phyloP scores from a whole-genome alignment of 2,888 invertebrate species.

The Strigamia crassipes region DNA sequence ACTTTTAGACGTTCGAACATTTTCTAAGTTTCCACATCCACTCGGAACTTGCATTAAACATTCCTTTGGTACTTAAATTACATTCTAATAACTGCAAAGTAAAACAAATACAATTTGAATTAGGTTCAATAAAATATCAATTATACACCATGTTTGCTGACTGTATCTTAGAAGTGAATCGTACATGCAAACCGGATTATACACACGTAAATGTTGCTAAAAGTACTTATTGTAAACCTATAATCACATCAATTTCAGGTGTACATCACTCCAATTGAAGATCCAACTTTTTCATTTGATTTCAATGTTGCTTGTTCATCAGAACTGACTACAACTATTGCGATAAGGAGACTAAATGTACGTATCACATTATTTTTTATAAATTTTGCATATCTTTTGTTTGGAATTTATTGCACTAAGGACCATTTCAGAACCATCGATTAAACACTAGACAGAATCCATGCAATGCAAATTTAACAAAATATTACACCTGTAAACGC shows the following conservation, averaged over 20 bases:
- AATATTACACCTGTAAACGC: neutral
- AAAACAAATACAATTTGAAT: no score
- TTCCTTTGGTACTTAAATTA: no score
- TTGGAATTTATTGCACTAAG: no score
- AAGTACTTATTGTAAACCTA: neutral
- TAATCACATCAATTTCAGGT: neutral
- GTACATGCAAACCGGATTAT: neutral
- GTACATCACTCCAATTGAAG: neutral
- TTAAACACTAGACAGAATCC: neutral
- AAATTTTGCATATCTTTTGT: neutral
- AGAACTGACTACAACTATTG: neutral
- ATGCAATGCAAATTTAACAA: neutral
- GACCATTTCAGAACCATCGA: neutral
- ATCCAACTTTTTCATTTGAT: neutral
- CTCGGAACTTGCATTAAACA: no score
- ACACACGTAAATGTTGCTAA: neutral
- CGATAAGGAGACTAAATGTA: neutral
- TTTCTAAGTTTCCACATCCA: no score
- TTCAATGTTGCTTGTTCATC: neutral
- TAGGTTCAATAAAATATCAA: neutral
- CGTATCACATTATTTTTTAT: neutral
- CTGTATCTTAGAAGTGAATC: neutral
- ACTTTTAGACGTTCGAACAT: no score
- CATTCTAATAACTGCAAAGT: no score
- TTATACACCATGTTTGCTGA: neutral